Base-by-base conservation (phyloP, 2,888 invertebrate species). In the Morpho helenor region DNA sequence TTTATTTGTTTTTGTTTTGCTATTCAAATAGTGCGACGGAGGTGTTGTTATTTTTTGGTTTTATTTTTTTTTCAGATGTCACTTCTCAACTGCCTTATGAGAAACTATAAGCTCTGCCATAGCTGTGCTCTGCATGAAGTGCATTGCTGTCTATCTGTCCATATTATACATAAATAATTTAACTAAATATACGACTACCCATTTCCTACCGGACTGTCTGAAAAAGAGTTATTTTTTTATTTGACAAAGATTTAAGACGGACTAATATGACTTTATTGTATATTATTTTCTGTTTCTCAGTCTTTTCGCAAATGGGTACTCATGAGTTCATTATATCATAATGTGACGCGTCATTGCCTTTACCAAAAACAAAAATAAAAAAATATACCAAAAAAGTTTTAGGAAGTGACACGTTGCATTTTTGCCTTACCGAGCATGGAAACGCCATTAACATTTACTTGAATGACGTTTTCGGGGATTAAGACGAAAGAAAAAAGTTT, bases 41-140 rank as follows among this genome's bases (percentile, higher is more conserved):
- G 61, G 57, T 59, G 55, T 65, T 65, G 68, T 67, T 74, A 73
- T 72, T 73, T 74, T 84, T 81, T 79, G 74, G 74, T 83, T 84
- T 84, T 76, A 80, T 91, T 92, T 92, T 92, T 16, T 93, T 95
- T 95, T 92, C 96, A 96, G 96, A 97, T 92, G 96, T 96, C 91
- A 96, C 94, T 92, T 94, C 96, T 91, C 94, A 95, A 91, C 95
- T 95, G 93, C 96, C 96, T 92, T 97, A 96, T 91, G 96, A 96
- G 93, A 96, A 96, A 93, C 95, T 97, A 92, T 96, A 95, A 95
- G 91, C 84, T 80, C 87, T 81, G 84, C 88, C 88, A 87, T 87
- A 84, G 82, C 82, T 80, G 84, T 84, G 80, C 80, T 84, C 82
- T 84, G 89, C 89, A 90, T 90, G 89, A 80, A 77, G 80, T 77